Percentiles rank a stretch among this genome's conserved stretches.
Evolutionary conservation across 2,113 vertebrate species (phyloP).

Genomic region (Nanorana parkeri): DNA sequence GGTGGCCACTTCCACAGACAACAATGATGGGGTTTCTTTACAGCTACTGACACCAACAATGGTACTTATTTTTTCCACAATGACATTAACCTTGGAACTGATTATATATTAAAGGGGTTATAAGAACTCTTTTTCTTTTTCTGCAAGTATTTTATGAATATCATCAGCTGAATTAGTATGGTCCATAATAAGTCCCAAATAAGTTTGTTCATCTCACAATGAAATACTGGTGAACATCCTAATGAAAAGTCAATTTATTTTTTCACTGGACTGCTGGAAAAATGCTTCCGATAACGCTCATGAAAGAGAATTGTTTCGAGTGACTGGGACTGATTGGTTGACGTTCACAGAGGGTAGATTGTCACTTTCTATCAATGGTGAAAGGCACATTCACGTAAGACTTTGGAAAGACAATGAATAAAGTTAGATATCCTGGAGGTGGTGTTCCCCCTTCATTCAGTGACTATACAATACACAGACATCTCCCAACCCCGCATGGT

Average conservation of each 20-base stretch:
- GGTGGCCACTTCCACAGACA: too few relatives aligned
- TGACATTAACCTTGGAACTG: too few relatives aligned
- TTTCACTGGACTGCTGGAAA: neutral
- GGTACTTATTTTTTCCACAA: too few relatives aligned
- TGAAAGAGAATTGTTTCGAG: conserved; percentile 13
- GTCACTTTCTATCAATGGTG: neutral
- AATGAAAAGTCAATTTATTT: neutral
- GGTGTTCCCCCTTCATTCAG: neutral
- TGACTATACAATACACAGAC: neutral
- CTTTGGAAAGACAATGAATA: conserved; percentile 32
- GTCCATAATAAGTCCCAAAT: too few relatives aligned
- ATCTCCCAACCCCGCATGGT: conserved; percentile 1
- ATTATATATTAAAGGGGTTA: too few relatives aligned
- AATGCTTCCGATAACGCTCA: neutral
- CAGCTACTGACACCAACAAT: too few relatives aligned
- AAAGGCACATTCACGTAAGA: neutral
- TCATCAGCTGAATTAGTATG: too few relatives aligned
- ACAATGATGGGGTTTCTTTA: too few relatives aligned
- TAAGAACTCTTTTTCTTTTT: too few relatives aligned
- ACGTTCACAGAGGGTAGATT: neutral
- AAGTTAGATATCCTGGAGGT: conserved; percentile 7
- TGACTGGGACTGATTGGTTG: neutral
- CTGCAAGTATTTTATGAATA: too few relatives aligned
- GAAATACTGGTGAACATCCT: too few relatives aligned
- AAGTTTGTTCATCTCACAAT: too few relatives aligned